Base-by-base conservation (phyloP, 64 coral and sea anemone species). In the Montipora cactus region DNA sequence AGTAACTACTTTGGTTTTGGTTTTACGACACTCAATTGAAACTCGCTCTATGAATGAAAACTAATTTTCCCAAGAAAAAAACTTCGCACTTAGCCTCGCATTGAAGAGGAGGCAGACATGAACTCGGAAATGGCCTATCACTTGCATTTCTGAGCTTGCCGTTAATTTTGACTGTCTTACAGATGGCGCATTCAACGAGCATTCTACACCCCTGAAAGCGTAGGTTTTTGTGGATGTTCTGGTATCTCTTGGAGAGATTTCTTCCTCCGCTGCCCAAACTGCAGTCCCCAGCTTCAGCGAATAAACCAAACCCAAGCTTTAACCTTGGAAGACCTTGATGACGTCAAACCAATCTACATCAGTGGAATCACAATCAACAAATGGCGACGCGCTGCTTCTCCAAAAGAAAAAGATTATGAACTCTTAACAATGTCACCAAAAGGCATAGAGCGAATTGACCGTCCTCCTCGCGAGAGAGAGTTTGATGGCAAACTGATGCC, bases 271-370 rank as follows among this genome's bases (percentile, higher is more conserved):
- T 86, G 82, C 45, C 82, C 82, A 71, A 86, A 18, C 7, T 86
- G 82, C 47, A 15, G 62, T 12, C 18, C 62, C 9, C 45, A 86
- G 2, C 19, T 49, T 21, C 16, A 69, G 46, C 28, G 66, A 48
- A 70, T 86, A 8, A 86, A 86, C 66, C 62, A 21, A 18, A 70
- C 16, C 82, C 15, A 44, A 18, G 62, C 82, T 3, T 44, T 86
- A 64, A 86, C 82, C 18, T 51, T 86, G 62, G 82, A 86, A n/a
- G 82, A 86, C 66, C 45, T 86, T 72, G 82, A 86, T 86, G 82
- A 86, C 44, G 64, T 86, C 44, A 86, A 86, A 59, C 82, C 82
- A 20, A 86, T 71, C 19, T 86, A 86, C 82, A 86, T 86, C 5
- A 45, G 82, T 64, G 66, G 82, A 7, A 50, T 86, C 45, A 86